A percentile compares a stretch with the other conserved stretches of the same genome.
Evolutionary conservation across 2,113 vertebrate genomes (phyloP).

Genomic region (Empidonax alnorum): DNA sequence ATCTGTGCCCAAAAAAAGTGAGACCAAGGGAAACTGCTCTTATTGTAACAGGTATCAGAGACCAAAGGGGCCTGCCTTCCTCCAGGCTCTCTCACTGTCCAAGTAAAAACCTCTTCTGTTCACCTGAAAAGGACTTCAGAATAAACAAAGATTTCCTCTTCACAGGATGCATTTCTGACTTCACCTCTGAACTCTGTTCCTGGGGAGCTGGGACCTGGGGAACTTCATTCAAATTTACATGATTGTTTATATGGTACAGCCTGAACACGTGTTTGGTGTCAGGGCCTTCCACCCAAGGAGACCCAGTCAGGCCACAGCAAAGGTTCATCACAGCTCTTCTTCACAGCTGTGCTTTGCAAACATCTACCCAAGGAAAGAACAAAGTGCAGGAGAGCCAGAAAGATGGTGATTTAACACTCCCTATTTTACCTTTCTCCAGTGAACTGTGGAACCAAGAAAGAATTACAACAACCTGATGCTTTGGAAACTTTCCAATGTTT

Average conservation of each 20-base stretch:
- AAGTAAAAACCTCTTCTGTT: not conserved
- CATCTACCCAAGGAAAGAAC: not conserved
- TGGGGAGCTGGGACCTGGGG: not conserved
- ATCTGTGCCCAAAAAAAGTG: not conserved
- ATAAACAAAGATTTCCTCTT: not conserved
- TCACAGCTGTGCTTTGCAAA: not conserved
- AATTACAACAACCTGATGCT: not conserved
- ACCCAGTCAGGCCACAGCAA: not conserved
- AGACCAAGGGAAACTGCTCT: not conserved
- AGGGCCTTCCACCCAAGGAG: not conserved
- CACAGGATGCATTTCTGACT: not conserved
- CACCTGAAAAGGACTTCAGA: not conserved
- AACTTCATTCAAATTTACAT: not conserved
- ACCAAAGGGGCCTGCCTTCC: rapidly evolving
- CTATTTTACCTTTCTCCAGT: not conserved
- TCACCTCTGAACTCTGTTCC: not conserved
- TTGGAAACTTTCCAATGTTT: not conserved
- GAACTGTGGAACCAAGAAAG: not conserved
- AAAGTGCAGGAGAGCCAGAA: not conserved
- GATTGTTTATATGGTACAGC: rapidly evolving
- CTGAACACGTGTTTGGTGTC: rapidly evolving
- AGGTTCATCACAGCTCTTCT: not conserved
- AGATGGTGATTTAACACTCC: not conserved
- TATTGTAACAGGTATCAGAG: not conserved
- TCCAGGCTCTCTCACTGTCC: not conserved